Evolutionary conservation across 2,888 invertebrate genomes (phyloP), one percentile per base, ranked within the genome.

Genomic region (Hedya salicella): DNA sequence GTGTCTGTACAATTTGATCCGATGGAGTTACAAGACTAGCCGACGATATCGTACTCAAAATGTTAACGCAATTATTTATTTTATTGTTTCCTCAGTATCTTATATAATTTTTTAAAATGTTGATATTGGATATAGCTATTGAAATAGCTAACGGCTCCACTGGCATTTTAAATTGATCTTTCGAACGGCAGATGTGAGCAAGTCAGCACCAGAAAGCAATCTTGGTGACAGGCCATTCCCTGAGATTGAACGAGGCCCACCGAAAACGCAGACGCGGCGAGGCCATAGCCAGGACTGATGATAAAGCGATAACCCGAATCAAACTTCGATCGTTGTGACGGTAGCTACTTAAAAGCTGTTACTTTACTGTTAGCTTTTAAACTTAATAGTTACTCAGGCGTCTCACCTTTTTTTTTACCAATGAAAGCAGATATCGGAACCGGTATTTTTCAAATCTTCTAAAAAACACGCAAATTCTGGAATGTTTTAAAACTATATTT

Each of bases 151-250:
- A 3, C 17, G 0, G 13, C 11, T 1, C 16, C 1, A 13, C n/a
- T 40, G 53, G 6, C 25, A 40, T 54, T 62, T 54, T 25, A 32
- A 49, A 49, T 32, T 56, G 0, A 56, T 63, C 25, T 56, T 30
- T 40, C 39, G 40, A 13, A 5, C 13, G 17, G 40, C 21, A 50
- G 53, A 54, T 36, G 16, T n/a, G 9, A 44, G 54, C 60, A 60
- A 64, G 49, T 68, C 63, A 63, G 67, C 61, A 53, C 17, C 44
- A 49, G 25, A 64, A 62, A 60, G 68, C 57, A 69, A 69, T 68
- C 56, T 68, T 32, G 25, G 54, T 36, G 61, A 64, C 56, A 49
- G 46, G 57, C 64, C 61, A 62, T 69, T 67, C 61, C 21, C 32
- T 40, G 46, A 64, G 64, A 69, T 69, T 67, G 69, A 67, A 69